Percentiles rank a stretch among this genome's conserved stretches.
These are phyloP conservation scores for Varroa destructor DNA, from an alignment of 1,140 invertebrate genomes.

Conservation along the genomic window DNA sequence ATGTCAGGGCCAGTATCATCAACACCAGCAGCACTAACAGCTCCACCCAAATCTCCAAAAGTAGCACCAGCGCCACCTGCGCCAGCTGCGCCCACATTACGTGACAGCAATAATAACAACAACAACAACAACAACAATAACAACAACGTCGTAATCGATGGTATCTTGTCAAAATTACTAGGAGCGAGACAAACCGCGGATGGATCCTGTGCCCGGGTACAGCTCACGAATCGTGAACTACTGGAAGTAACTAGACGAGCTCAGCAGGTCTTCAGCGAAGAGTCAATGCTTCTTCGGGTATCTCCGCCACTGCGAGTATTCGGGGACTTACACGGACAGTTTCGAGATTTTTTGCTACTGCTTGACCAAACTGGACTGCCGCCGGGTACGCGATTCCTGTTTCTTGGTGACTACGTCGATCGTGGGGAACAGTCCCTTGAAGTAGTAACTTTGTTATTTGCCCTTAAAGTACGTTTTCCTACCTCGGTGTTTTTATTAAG, in stretches of 20 bases:
- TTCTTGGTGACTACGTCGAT: constrained; percentile 30
- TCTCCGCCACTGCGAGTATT: constrained; percentile 9
- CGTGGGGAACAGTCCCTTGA: constrained; percentile 28
- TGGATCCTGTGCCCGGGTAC: not conserved
- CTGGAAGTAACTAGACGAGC: not conserved
- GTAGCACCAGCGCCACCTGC: too few species aligned
- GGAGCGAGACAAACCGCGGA: not conserved
- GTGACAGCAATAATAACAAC: too few species aligned
- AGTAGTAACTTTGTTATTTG: constrained; percentile 26
- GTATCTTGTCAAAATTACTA: constrained; percentile 1
- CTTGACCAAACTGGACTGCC: constrained; percentile 8
- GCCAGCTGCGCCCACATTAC: too few species aligned
- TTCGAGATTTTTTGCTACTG: constrained; percentile 4
- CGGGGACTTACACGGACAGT: constrained; percentile 16
- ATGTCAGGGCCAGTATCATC: too few species aligned
- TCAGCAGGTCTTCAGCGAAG: not conserved
- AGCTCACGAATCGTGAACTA: not conserved
- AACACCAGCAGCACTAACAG: too few species aligned
- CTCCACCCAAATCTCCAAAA: too few species aligned
- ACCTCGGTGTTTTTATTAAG: not conserved
- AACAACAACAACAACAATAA: too few species aligned
- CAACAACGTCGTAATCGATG: not conserved
- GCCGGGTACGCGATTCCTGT: constrained; percentile 19
- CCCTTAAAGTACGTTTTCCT: constrained; percentile 27
- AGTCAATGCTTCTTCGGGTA: not conserved